phyloP scores from a whole-genome alignment of 1,140 invertebrate species.

The Drosophila mauritiana region DNA sequence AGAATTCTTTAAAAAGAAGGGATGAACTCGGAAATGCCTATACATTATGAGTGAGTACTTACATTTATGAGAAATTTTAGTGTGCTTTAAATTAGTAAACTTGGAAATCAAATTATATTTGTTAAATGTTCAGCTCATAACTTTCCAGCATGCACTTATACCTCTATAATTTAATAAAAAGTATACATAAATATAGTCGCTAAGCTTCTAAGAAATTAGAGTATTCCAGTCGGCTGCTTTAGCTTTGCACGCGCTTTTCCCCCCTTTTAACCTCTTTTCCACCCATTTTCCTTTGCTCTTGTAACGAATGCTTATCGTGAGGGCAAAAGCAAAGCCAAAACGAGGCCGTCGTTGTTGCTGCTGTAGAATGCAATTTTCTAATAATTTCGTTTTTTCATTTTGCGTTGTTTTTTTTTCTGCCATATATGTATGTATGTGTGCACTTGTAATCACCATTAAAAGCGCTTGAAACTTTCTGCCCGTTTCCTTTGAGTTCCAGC shows the following conservation, averaged over 20 bases:
- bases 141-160: too few relatives aligned
- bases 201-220: background rate
- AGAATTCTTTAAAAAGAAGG: too few relatives aligned
- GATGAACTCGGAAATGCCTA: too few relatives aligned
- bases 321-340: constrained; percentile 69
- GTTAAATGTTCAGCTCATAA: too few relatives aligned
- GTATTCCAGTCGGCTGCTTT: constrained; percentile 7
- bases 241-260: background rate
- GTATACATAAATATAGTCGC: too few relatives aligned
- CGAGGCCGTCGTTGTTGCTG: constrained; percentile 68
- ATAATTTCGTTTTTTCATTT: constrained; percentile 58
- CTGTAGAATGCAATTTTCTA: constrained; percentile 77
- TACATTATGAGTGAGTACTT: too few relatives aligned
- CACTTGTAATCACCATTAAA: constrained; percentile 81
- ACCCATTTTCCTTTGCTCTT: constrained; percentile 22
- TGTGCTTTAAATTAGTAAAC: too few relatives aligned
- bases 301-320: constrained; percentile 68
- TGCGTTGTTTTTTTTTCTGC: constrained; percentile 33
- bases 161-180: too few relatives aligned
- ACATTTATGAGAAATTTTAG: too few relatives aligned
- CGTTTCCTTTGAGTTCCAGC: constrained; percentile 47
- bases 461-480: constrained; percentile 66
- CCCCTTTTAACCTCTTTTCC: constrained; percentile 11
- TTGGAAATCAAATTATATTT: background rate
- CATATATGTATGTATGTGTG: constrained; percentile 22